A percentile compares a stretch with the other conserved stretches of the same genome.
Conservation (phyloP, 2,113 vertebrate species). For the rabbit (Oryctolagus cuniculus) region mOryCun1.1 NC_091440.1:121812001-121812500, state of each 20-base stretch:
- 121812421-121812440: too few relatives aligned
- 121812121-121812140: neutral
- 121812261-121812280: slow-evolving; percentile 4
- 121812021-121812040: neutral
- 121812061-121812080: neutral
- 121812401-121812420: too few relatives aligned
- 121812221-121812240: neutral
- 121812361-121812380: too few relatives aligned
- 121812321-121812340: neutral
- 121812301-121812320: neutral
- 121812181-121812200: slow-evolving; percentile 7
- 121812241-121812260: slow-evolving; percentile 17
- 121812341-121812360: neutral
- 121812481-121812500: too few relatives aligned
- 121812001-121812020: neutral
- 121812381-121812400: too few relatives aligned
- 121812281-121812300: neutral
- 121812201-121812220: neutral
- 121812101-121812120: slow-evolving; percentile 27
- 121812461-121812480: too few relatives aligned
- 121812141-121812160: neutral
- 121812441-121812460: too few relatives aligned
- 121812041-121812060: neutral
- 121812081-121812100: slow-evolving; percentile 27
- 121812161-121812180: neutral